Evolutionary conservation across 2,113 vertebrate species (phyloP).

Genomic region (Dicaeum eximium): DNA sequence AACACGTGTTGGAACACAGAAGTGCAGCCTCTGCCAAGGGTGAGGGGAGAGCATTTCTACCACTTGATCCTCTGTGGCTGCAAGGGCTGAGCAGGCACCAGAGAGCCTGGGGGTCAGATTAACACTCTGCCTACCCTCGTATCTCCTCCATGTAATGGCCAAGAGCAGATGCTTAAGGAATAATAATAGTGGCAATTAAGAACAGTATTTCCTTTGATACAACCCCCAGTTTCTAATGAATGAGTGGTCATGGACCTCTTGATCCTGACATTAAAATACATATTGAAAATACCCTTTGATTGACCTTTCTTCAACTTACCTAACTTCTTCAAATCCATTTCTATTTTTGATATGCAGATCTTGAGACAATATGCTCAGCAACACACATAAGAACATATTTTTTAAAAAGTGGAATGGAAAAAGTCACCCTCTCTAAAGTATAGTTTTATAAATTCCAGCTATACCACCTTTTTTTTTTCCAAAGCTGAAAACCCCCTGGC

Average conservation of each 20-base stretch:
- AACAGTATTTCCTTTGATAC: background rate
- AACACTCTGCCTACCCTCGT: background rate
- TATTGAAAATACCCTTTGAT: background rate
- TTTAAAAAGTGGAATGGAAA: background rate
- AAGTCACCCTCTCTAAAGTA: background rate
- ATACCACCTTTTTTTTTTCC: rapidly evolving
- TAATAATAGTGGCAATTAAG: background rate
- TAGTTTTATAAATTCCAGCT: background rate
- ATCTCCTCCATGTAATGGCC: background rate
- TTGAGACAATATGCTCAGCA: background rate
- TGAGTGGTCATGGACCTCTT: background rate
- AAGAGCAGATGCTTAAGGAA: background rate
- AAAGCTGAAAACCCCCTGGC: background rate
- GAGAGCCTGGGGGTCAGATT: background rate
- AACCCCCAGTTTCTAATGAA: background rate
- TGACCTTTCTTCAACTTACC: background rate
- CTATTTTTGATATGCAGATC: background rate
- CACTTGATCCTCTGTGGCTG: background rate
- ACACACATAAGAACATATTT: background rate
- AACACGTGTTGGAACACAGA: background rate
- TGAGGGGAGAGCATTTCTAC: background rate
- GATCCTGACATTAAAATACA: background rate
- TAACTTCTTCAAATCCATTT: background rate
- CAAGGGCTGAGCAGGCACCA: background rate
- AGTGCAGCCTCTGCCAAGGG: background rate